These are phyloP conservation scores for Falco rusticolus DNA, from an alignment of 2,797 vertebrate genomes.

Conservation along the genomic window DNA sequence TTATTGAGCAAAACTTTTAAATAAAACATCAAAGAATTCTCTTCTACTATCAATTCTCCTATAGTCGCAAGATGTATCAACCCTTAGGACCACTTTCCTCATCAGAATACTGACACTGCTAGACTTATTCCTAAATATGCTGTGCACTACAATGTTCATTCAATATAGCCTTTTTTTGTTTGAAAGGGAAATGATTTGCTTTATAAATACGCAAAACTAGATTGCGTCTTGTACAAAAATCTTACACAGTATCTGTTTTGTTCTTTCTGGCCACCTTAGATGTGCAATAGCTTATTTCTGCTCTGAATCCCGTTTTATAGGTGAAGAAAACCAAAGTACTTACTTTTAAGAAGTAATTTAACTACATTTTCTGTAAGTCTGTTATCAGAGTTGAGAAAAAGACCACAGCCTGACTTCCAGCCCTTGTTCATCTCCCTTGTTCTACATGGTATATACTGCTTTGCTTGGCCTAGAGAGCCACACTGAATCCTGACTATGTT, in stretches of 20 bases:
- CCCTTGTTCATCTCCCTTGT: neutral
- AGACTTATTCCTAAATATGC: slow-evolving; percentile 10
- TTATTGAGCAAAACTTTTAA: slow-evolving; percentile 70
- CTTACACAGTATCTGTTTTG: neutral
- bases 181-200: slow-evolving; percentile 13
- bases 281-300: neutral
- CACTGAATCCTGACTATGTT: neutral
- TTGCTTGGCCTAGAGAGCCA: neutral
- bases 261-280: neutral
- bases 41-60: slow-evolving; percentile 51
- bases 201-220: slow-evolving; percentile 23
- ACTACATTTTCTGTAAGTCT: neutral
- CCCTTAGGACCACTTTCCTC: slow-evolving; percentile 32
- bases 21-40: slow-evolving; percentile 69
- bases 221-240: neutral
- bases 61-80: slow-evolving; percentile 41
- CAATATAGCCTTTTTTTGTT: neutral
- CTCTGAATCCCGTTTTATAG: neutral
- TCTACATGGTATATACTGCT: neutral
- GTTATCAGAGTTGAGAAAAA: neutral
- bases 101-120: slow-evolving; percentile 32
- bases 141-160: neutral
- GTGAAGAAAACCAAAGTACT: neutral
- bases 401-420: neutral
- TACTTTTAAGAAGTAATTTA: neutral